Evolutionary conservation across 2,888 invertebrate species (phyloP), one percentile per base, ranked within the genome.

Genomic region (Eurytoma adleriae): DNA sequence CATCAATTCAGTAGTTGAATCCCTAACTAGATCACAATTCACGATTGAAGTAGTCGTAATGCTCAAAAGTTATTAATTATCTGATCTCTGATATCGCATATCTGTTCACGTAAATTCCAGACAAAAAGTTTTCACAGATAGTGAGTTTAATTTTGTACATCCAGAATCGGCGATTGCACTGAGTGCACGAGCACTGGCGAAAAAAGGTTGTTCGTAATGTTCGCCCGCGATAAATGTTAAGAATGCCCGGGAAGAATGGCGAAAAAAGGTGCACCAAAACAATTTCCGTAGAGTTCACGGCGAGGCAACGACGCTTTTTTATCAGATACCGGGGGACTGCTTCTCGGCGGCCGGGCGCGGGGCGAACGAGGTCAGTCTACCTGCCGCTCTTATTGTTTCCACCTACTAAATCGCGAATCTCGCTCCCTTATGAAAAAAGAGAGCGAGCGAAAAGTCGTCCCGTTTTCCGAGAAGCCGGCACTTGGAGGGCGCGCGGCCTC

Each of bases 391-490:
- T 30, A 66, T 79, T 57, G n/a, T 64, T 68, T 70, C 66, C 18
- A 59, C 64, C 56, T 73, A 68, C 24, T 27, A 73, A 70, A 62
- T 75, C 27, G 69, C 64, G 64, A 64, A 64, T 57, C 20, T 3
- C 14, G 3, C 40, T 66, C 18, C 62, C 16, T n/a, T 54, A 20
- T 16, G n/a, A 59, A 48, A 66, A 48, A 54, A 16, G 57, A n/a
- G 30, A 24, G 64, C 18, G 54, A 50, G 77, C 54, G 56, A 83
- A 67, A 80, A 61, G 73, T 72, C 18, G 40, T 24, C n/a, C 40
- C 79, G 66, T 84, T 85, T 87, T 88, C 88, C 85, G 64, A 86
- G 88, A 87, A 88, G 85, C 85, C 62, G 85, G 18, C 78, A 82
- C 40, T 40, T 40, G 40, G 10, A 40, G 40, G 10, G 40, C 10